Conservation (phyloP, 2,113 vertebrate species). For the Gavia stellata region DNA sequence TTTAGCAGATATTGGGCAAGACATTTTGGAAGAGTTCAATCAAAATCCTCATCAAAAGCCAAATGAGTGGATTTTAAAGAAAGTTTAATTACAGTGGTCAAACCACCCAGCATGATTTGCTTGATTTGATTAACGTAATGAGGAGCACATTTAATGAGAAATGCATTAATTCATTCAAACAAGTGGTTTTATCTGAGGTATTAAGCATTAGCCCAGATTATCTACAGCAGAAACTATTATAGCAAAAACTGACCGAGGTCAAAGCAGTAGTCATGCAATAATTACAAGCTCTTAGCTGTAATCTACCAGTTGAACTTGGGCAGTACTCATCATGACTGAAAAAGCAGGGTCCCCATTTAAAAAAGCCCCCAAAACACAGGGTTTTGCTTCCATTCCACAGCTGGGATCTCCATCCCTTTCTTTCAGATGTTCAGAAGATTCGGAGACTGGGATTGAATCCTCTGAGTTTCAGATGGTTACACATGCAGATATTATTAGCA, state of each 20-base stretch:
- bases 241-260: constrained; percentile 41
- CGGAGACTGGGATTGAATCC: background rate
- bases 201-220: constrained; percentile 45
- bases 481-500: background rate
- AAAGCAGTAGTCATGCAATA: constrained; percentile 3
- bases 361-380: background rate
- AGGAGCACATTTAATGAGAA: constrained; percentile 62
- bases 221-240: constrained; percentile 18
- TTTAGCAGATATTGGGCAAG: background rate
- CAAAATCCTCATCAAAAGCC: constrained; percentile 58
- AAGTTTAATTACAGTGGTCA: constrained; percentile 65
- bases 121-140: constrained; percentile 64
- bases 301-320: background rate
- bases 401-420: background rate
- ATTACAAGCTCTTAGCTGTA: constrained; percentile 23
- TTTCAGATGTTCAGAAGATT: background rate
- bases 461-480: background rate
- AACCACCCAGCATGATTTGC: constrained; percentile 44
- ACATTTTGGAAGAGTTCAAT: constrained; percentile 53
- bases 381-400: background rate
- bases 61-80: constrained; percentile 47
- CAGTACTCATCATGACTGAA: background rate
- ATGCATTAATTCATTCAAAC: constrained; percentile 56
- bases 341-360: background rate
- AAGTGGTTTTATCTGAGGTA: constrained; percentile 56